These are phyloP conservation scores for Calliphora vicina DNA, from an alignment of 1,140 invertebrate species.

Conservation along the genomic window DNA sequence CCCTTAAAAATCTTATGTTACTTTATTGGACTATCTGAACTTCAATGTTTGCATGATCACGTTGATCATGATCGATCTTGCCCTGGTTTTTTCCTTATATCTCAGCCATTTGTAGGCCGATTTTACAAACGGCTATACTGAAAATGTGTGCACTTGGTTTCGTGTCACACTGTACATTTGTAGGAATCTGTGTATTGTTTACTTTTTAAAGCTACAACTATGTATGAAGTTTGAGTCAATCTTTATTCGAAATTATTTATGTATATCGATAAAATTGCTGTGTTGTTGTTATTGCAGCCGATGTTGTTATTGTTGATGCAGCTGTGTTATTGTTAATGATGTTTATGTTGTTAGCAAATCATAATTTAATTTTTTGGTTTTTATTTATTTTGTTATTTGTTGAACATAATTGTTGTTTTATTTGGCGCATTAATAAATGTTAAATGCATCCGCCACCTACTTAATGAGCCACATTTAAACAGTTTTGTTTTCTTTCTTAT, in stretches of 20 bases:
- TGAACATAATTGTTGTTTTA: neutral
- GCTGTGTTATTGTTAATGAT: neutral
- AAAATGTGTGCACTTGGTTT: too few relatives aligned
- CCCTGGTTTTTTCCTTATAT: too few relatives aligned
- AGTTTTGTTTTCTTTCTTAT: neutral
- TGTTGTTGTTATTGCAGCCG: neutral
- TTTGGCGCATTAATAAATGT: neutral
- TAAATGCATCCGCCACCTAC: constrained; percentile 4
- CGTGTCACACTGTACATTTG: neutral
- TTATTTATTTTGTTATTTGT: neutral
- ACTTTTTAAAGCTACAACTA: neutral
- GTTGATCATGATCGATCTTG: too few relatives aligned
- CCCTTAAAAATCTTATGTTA: too few relatives aligned
- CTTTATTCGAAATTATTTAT: neutral
- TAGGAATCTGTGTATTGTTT: neutral
- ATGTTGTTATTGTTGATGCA: neutral
- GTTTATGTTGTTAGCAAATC: neutral
- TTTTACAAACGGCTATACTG: too few relatives aligned
- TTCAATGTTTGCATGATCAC: too few relatives aligned
- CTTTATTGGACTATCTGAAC: too few relatives aligned
- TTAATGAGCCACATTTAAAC: neutral
- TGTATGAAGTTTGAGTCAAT: neutral
- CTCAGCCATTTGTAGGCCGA: too few relatives aligned
- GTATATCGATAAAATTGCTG: neutral
- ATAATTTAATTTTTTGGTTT: neutral